Conservation (phyloP, 2,113 vertebrate genomes). For the Silurus asotus region DNA sequence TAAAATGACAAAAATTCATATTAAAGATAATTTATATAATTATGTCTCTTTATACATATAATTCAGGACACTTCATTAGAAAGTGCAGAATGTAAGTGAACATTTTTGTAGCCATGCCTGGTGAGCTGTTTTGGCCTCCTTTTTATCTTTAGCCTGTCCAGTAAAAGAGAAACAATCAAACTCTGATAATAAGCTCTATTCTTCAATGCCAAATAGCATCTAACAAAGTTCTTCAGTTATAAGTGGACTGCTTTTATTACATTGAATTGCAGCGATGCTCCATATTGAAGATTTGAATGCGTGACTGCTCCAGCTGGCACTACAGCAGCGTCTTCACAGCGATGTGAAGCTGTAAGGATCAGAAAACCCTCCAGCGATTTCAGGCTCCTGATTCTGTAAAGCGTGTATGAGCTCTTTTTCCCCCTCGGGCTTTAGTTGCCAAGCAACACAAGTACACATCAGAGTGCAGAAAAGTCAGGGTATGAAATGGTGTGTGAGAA, state of each 20-base stretch:
- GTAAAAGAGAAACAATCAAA: not conserved
- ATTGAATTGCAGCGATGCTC: constrained; percentile 6
- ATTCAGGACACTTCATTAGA: not conserved
- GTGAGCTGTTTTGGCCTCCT: no score
- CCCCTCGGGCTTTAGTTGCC: constrained; percentile 21
- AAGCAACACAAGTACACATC: constrained; percentile 38
- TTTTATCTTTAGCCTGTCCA: not conserved
- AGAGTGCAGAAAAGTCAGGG: not conserved
- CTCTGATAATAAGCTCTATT: not conserved
- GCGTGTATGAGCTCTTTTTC: constrained; percentile 18
- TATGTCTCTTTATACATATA: not conserved
- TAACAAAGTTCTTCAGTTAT: not conserved
- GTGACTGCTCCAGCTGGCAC: constrained; percentile 38
- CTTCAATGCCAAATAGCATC: not conserved
- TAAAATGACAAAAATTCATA: not conserved
- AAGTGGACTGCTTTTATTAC: not conserved
- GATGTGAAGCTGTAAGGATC: constrained; percentile 42
- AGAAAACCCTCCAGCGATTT: constrained; percentile 21
- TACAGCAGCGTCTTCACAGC: constrained; percentile 8
- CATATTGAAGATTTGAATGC: constrained; percentile 34
- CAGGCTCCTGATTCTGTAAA: constrained; percentile 23
- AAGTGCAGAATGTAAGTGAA: not conserved
- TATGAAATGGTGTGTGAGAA: constrained; percentile 8
- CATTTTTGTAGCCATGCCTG: not conserved
- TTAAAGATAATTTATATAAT: not conserved